phyloP scores from a whole-genome alignment of 2,113 vertebrate genomes.

The Odobenus rosmarus region DNA sequence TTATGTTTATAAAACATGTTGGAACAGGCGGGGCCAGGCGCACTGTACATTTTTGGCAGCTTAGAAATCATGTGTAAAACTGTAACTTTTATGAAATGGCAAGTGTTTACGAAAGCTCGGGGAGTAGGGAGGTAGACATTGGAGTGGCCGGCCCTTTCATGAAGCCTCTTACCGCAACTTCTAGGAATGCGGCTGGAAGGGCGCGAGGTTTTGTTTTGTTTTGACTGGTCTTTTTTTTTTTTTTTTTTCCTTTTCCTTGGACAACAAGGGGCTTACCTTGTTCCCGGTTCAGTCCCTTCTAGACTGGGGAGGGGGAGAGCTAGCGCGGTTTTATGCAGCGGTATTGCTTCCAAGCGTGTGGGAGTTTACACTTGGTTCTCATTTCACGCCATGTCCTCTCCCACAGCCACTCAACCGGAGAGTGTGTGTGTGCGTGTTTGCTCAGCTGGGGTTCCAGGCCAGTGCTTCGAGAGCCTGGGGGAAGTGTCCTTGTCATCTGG shows the following conservation, averaged over 20 bases:
- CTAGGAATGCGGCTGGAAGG: constrained; percentile 76
- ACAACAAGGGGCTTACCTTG: constrained; percentile 68
- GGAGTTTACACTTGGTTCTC: constrained; percentile 74
- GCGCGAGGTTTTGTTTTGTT: background rate
- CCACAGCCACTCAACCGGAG: background rate
- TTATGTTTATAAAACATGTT: constrained; percentile 82
- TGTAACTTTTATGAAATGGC: constrained; percentile 84
- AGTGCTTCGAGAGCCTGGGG: fast-evolving
- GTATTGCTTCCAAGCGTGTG: constrained; percentile 57
- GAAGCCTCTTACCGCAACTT: constrained; percentile 73
- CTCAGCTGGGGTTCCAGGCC: background rate
- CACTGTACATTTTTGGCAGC: constrained; percentile 71
- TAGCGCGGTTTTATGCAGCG: constrained; percentile 63
- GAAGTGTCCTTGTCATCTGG: fast-evolving
- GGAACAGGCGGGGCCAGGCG: constrained; percentile 58
- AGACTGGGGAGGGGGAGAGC: constrained; percentile 77
- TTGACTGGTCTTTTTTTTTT: background rate
- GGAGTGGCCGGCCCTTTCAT: constrained; percentile 29
- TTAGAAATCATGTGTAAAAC: constrained; percentile 82
- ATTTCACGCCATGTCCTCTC: constrained; percentile 23
- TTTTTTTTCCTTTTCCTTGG: background rate
- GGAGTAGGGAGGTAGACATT: constrained; percentile 71
- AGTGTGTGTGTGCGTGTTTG: background rate
- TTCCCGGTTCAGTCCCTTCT: constrained; percentile 82
- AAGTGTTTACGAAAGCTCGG: constrained; percentile 86